phyloP scores from a whole-genome alignment of 1,140 invertebrate genomes.

The Platyscapa corneri region DNA sequence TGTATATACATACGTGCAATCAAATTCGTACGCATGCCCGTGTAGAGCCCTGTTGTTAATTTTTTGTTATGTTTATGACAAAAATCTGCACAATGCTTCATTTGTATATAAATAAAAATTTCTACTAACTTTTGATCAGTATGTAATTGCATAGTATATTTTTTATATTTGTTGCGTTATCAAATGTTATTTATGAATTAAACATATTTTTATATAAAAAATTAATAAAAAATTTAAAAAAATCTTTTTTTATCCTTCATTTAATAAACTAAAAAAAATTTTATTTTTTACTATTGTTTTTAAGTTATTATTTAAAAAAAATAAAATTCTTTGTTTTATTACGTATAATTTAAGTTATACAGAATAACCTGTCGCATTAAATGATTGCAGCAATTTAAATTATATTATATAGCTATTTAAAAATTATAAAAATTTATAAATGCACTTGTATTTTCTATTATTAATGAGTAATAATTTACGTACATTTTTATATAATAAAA shows the following conservation, averaged over 20 bases:
- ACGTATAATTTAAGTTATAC: too few relatives aligned
- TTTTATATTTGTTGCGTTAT: constrained; percentile 69
- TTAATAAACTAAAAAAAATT: too few relatives aligned
- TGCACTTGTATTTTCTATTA: too few relatives aligned
- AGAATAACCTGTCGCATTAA: too few relatives aligned
- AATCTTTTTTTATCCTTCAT: neutral
- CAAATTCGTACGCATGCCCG: neutral
- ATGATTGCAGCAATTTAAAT: too few relatives aligned
- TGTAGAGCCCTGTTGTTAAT: neutral
- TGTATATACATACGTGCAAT: neutral
- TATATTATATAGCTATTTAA: too few relatives aligned
- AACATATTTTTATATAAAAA: constrained; percentile 68
- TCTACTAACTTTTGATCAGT: constrained; percentile 21
- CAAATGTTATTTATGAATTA: constrained; percentile 68
- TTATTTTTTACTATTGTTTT: too few relatives aligned
- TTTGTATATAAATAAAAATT: constrained; percentile 31
- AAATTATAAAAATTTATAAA: too few relatives aligned
- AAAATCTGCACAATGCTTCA: neutral
- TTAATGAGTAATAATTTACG: too few relatives aligned
- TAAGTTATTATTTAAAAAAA: too few relatives aligned
- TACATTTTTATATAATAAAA: too few relatives aligned
- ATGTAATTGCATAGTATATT: constrained; percentile 52
- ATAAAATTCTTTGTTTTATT: too few relatives aligned
- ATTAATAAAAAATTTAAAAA: constrained; percentile 34
- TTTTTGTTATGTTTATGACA: neutral